Base-by-base conservation (phyloP, 2,888 invertebrate species). In the Drosophila peninsularis region DNA sequence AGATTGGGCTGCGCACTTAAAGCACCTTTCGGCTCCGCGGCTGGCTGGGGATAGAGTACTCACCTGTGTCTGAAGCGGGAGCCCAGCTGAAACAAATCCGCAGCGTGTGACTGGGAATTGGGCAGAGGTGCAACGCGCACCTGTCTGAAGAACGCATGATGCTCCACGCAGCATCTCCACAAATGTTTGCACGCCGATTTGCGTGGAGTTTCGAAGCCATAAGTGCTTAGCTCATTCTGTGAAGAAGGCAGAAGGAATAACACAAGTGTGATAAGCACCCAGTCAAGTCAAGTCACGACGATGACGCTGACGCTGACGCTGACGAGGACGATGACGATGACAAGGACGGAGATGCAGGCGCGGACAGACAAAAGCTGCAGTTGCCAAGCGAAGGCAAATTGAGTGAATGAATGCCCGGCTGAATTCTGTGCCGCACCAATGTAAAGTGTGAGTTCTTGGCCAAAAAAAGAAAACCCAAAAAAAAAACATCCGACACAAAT, bases 111-210 rank as follows among this genome's bases (percentile, higher is more conserved):
- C 76, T 91, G 92, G 39, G 91, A 92, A 65, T 94, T 93, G 58
- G 94, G 93, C 41, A 94, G 92, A 9, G 96, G 95, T 21, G 96
- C 95, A 37, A 96, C 95, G 91, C 96, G 96, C 91, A 97, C 97
- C 86, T 97, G 94, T 68, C 97, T 94, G 93, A 97, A 98, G 93
- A 98, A 97, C 39, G 97, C 96, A 93, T 98, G 98, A 92, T 98
- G 98, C 92, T 98, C 98, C 58, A 98, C 95, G 92, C 98, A 98
- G 93, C 98, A 98, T 84, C 97, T 96, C 98, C 98, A 98, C 80
- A 99, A 94, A 93, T 98, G 98, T 90, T 98, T 97, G 92, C 98
- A 98, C 17, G 98, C 98, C 27, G 97, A 94, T 87, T 97, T 96
- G 63, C 97, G 97, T 50, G 97, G 96, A 27, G 98, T 97, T 93